phyloP scores from a whole-genome alignment of 2,113 vertebrate genomes.

The Agapornis roseicollis region DNA sequence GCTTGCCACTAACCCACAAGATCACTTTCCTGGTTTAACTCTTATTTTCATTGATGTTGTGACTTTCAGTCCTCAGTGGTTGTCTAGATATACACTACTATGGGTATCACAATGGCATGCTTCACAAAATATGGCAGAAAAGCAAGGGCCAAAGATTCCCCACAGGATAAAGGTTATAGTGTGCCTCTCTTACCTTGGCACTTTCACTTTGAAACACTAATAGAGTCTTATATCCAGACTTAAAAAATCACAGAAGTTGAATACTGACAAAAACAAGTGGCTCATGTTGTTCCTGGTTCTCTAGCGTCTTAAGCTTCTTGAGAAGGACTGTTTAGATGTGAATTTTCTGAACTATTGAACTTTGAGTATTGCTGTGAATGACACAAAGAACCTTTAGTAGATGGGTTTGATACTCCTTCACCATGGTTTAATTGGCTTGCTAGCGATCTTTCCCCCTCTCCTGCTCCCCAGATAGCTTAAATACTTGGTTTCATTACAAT shows the following conservation, averaged over 20 bases:
- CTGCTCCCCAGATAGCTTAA: neutral
- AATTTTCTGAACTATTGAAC: conserved; percentile 13
- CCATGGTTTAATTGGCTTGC: neutral
- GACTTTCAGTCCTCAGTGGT: neutral
- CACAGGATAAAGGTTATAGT: neutral
- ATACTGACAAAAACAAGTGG: neutral
- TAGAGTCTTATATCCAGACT: neutral
- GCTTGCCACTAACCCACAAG: neutral
- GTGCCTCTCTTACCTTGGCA: neutral
- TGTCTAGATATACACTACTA: neutral
- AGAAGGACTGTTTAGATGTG: neutral
- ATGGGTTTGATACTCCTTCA: neutral
- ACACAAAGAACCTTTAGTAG: neutral
- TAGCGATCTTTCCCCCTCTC: neutral
- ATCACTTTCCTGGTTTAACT: neutral
- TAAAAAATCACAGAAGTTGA: neutral
- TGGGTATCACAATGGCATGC: neutral
- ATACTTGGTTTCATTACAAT: neutral
- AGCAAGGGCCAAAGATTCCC: neutral
- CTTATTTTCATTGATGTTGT: neutral
- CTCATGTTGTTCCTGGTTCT: neutral
- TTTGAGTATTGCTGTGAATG: neutral
- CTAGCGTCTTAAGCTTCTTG: neutral
- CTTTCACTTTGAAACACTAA: neutral
- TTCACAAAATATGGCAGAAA: neutral